Conservation (phyloP, 2,113 vertebrate genomes). For the Dolichallabes microphthalmus region DNA sequence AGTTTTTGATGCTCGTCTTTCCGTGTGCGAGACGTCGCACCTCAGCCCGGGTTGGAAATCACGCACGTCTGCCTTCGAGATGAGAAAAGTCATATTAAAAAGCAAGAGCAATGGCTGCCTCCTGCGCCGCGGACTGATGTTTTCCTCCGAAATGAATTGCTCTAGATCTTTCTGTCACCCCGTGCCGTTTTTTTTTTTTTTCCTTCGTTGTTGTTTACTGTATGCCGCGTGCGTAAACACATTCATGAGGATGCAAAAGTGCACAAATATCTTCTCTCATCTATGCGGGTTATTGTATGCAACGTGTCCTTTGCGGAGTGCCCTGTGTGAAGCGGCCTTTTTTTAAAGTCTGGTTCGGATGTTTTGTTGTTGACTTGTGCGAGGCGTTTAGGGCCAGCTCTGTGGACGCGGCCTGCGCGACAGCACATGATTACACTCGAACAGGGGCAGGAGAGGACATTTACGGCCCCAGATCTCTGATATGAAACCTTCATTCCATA, state of each 20-base stretch:
- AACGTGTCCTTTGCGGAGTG: background rate
- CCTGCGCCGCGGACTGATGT: conserved; percentile 55
- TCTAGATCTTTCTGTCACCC: conserved; percentile 66
- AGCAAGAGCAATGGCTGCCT: conserved; percentile 58
- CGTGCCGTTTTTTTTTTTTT: conserved; percentile 57
- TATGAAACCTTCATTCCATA: conserved; percentile 57
- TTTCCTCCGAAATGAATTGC: conserved; percentile 71
- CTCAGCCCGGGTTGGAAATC: conserved; percentile 68
- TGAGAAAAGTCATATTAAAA: conserved; percentile 65
- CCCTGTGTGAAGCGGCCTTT: conserved; percentile 22
- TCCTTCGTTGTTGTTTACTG: conserved; percentile 56
- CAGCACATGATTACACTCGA: conserved; percentile 50
- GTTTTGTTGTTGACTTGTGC: conserved; percentile 9
- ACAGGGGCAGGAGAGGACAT: conserved; percentile 46
- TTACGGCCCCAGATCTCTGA: conserved; percentile 47
- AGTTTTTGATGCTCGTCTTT: conserved; percentile 69
- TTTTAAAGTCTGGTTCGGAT: conserved; percentile 26
- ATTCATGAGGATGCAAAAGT: conserved; percentile 44
- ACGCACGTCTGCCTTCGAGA: conserved; percentile 60
- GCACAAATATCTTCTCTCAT: conserved; percentile 37
- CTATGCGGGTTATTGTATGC: conserved; percentile 25
- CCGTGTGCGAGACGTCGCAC: conserved; percentile 71
- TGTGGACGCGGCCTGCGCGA: conserved; percentile 46
- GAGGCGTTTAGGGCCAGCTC: conserved; percentile 35
- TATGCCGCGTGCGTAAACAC: conserved; percentile 33